phyloP scores from a whole-genome alignment of 2,113 vertebrate species.

The Paracanthobrama guichenoti region DNA sequence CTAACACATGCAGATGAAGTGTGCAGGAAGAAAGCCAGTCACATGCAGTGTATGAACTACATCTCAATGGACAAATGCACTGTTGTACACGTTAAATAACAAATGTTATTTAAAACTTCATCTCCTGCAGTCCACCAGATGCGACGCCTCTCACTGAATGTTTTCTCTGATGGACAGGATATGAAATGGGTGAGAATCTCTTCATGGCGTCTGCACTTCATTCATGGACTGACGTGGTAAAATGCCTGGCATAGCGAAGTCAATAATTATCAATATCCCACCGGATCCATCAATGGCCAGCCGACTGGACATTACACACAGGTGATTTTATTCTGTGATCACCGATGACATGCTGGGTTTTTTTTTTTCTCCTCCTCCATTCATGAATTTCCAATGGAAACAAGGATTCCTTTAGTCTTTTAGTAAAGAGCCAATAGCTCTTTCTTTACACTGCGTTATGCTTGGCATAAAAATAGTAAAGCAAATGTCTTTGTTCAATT shows the following conservation, averaged over 20 bases:
- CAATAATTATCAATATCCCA: constrained; percentile 58
- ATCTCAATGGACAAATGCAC: background rate
- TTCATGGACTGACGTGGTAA: constrained; percentile 57
- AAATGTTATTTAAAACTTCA: too few relatives aligned
- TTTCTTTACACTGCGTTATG: too few relatives aligned
- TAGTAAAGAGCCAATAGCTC: too few relatives aligned
- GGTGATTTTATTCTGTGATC: too few relatives aligned
- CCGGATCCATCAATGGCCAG: constrained; percentile 43
- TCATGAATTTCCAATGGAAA: too few relatives aligned
- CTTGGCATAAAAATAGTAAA: too few relatives aligned
- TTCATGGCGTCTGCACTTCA: background rate
- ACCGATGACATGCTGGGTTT: too few relatives aligned
- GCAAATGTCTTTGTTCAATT: too few relatives aligned
- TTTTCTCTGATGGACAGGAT: constrained; percentile 22
- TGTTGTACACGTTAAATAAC: background rate
- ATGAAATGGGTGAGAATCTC: constrained; percentile 72
- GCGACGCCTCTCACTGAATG: background rate
- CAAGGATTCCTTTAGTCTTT: too few relatives aligned
- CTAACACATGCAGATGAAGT: background rate
- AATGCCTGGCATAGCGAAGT: constrained; percentile 66
- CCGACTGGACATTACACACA: constrained; percentile 59
- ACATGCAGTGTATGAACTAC: background rate
- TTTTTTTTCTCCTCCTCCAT: too few relatives aligned
- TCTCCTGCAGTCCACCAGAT: background rate
- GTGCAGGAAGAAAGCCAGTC: background rate